Conservation (phyloP, 1,140 invertebrate genomes). For the Nasonia vitripennis region DNA sequence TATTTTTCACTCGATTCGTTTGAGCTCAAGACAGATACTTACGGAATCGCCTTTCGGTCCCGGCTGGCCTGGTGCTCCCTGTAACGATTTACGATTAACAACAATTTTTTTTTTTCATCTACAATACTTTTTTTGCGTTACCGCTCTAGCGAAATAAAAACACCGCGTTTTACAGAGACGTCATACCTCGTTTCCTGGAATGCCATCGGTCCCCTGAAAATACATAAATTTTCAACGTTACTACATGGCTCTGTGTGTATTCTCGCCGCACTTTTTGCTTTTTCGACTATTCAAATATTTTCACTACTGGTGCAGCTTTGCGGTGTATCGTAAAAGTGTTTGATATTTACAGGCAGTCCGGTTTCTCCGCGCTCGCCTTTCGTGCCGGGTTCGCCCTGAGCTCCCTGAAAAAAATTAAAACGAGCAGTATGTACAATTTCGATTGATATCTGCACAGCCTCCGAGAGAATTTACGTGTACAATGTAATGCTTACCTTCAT, state of each 20-base stretch:
- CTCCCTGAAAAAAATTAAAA: slow-evolving; percentile 81
- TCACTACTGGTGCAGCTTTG: no score
- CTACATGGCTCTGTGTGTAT: not conserved
- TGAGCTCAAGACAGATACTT: slow-evolving; percentile 74
- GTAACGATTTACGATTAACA: not conserved
- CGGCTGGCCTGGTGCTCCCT: slow-evolving; percentile 77
- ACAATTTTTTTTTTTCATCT: not conserved
- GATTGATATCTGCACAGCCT: not conserved
- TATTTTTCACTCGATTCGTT: not conserved
- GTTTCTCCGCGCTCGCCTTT: slow-evolving; percentile 94
- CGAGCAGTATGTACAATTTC: slow-evolving; percentile 42
- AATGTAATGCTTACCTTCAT: slow-evolving; percentile 78
- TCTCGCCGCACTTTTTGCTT: not conserved
- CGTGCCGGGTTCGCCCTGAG: slow-evolving; percentile 90
- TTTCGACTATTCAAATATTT: not conserved
- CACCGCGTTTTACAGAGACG: not conserved
- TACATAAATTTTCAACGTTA: slow-evolving; percentile 8
- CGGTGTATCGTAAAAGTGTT: not conserved
- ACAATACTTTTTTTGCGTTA: not conserved
- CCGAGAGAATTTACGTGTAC: not conserved
- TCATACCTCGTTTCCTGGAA: slow-evolving; percentile 91
- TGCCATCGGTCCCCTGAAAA: slow-evolving; percentile 93
- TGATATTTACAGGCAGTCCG: slow-evolving; percentile 88
- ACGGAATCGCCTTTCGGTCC: slow-evolving; percentile 91
- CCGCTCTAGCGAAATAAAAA: not conserved